These are phyloP conservation scores for Chelonus insularis DNA, from an alignment of 1,140 invertebrate genomes.

Conservation along the genomic window DNA sequence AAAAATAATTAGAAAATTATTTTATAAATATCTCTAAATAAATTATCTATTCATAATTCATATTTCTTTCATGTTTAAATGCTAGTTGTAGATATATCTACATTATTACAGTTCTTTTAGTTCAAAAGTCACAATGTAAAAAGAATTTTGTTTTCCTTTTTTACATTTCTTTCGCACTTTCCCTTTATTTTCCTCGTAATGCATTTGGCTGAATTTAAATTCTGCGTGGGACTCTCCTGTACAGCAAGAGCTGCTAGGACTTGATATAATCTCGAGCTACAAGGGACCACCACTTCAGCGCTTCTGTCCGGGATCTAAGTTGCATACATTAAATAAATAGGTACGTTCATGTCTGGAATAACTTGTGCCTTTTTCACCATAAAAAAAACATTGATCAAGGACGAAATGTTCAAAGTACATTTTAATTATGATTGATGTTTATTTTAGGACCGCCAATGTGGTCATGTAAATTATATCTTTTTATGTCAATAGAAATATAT, in stretches of 20 bases:
- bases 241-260: slow-evolving; percentile 30
- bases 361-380: slow-evolving; percentile 22
- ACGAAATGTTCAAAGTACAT: neutral
- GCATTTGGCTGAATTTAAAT: slow-evolving; percentile 46
- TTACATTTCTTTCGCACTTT: slow-evolving; percentile 31
- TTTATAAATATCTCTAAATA: too few relatives aligned
- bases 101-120: neutral
- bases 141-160: slow-evolving; percentile 11
- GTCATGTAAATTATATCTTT: too few relatives aligned
- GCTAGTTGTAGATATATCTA: too few relatives aligned
- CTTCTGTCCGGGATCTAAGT: slow-evolving; percentile 35
- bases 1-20: too few relatives aligned
- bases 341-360: slow-evolving; percentile 40
- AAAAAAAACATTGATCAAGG: neutral
- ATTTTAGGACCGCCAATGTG: too few relatives aligned
- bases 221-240: slow-evolving; percentile 29
- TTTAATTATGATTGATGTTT: too few relatives aligned
- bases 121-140: neutral
- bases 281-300: slow-evolving; percentile 29
- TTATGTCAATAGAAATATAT: too few relatives aligned
- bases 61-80: too few relatives aligned
- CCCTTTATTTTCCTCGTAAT: slow-evolving; percentile 39
- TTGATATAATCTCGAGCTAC: slow-evolving; percentile 44
- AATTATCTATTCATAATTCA: too few relatives aligned
- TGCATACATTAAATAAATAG: slow-evolving; percentile 44